Evolutionary conservation across 2,888 invertebrate genomes (phyloP).

Genomic region (Acronicta psi): DNA sequence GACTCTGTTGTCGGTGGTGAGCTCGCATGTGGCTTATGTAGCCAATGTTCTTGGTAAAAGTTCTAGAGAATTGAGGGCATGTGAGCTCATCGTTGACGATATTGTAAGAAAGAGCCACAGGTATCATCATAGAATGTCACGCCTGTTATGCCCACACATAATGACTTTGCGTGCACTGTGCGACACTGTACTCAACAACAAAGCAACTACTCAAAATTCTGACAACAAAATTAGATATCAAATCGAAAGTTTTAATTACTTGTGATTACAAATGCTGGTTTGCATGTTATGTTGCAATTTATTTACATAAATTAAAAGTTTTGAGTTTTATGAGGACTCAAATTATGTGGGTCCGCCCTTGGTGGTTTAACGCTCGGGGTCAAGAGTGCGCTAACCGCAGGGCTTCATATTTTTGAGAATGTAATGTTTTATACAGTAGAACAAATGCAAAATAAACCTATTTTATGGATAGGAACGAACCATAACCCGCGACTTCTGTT

Average conservation of each 20-base stretch:
- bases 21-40: no score
- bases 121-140: no score
- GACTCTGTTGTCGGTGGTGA: no score
- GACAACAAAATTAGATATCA: slow-evolving; percentile 15
- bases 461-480: no score
- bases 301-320: slow-evolving; percentile 1
- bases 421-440: no score
- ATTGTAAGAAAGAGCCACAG: no score
- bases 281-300: slow-evolving; percentile 22
- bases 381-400: background rate
- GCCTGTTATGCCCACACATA: slow-evolving; percentile 1
- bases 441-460: no score
- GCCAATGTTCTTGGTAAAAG: no score
- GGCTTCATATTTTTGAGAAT: no score
- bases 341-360: background rate
- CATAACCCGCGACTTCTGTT: no score
- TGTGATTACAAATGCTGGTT: slow-evolving; percentile 11
- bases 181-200: slow-evolving; percentile 1
- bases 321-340: background rate
- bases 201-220: slow-evolving; percentile 16
- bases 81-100: no score
- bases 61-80: no score
- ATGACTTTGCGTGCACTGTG: slow-evolving; percentile 21
- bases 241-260: slow-evolving; percentile 41
- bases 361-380: background rate